Percentiles rank a stretch among this genome's conserved stretches.
Evolutionary conservation across 2,797 vertebrate genomes (phyloP).

Genomic region (Myioborus miniatus): DNA sequence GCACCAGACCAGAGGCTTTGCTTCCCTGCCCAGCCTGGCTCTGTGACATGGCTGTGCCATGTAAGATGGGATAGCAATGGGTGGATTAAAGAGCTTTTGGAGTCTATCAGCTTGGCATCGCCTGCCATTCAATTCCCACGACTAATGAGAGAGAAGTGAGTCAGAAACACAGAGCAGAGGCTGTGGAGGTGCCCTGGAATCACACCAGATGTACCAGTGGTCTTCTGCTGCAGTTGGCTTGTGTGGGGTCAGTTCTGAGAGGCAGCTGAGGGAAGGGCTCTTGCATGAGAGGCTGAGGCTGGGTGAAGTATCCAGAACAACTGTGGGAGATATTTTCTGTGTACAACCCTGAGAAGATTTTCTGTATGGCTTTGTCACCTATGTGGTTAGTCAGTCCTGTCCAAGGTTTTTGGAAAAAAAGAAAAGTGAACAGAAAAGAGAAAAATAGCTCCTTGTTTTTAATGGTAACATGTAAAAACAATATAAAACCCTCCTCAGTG

Average conservation of each 20-base stretch:
- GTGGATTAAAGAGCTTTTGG: not conserved
- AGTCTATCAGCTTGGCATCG: not conserved
- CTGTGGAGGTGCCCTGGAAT: not conserved
- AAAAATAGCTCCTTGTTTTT: not conserved
- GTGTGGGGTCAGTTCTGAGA: not conserved
- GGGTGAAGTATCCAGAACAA: not conserved
- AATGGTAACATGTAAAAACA: not conserved
- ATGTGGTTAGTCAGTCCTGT: not conserved
- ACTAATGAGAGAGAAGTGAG: not conserved
- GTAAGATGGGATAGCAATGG: not conserved
- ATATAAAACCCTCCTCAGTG: constrained; percentile 11
- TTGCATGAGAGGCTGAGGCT: not conserved
- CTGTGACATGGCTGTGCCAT: not conserved
- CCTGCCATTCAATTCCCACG: not conserved
- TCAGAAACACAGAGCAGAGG: not conserved
- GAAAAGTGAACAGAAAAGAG: not conserved
- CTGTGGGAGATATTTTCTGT: not conserved
- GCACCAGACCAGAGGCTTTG: not conserved
- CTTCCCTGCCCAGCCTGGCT: not conserved
- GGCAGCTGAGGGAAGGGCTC: not conserved
- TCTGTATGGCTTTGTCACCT: not conserved
- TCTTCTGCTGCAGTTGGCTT: fast-evolving
- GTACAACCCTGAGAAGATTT: not conserved
- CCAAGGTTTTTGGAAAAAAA: not conserved
- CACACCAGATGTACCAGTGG: too few relatives aligned